Conservation (phyloP, 2,888 invertebrate species). For the Byasa hedistus region DNA sequence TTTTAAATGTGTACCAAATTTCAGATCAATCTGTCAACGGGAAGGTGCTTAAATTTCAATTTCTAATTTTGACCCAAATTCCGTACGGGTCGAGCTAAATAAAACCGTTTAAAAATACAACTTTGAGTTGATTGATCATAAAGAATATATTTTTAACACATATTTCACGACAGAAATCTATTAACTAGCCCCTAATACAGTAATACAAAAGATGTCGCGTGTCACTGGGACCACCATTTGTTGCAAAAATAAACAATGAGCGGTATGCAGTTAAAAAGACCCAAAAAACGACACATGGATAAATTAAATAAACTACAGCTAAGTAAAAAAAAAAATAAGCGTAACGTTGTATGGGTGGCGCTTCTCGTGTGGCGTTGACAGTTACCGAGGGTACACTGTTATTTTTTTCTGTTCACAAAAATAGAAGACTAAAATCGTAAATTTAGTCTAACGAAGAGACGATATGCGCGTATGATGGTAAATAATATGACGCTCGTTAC, state of each 20-base stretch:
- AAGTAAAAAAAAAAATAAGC: slow-evolving; percentile 25
- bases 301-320: slow-evolving; percentile 47
- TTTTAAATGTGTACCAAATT: too few species aligned
- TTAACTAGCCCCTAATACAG: background rate
- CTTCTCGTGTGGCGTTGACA: slow-evolving; percentile 48
- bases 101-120: too few species aligned
- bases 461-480: background rate
- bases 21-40: too few species aligned
- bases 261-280: slow-evolving; percentile 38
- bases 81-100: too few species aligned
- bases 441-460: background rate
- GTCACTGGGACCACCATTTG: slow-evolving; percentile 38
- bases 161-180: background rate
- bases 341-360: slow-evolving; percentile 40
- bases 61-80: too few species aligned
- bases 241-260: slow-evolving; percentile 38
- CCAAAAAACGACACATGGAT: slow-evolving; percentile 42
- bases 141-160: background rate
- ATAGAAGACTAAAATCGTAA: slow-evolving; percentile 9
- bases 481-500: background rate
- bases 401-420: slow-evolving; percentile 15
- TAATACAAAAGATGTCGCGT: slow-evolving; percentile 36
- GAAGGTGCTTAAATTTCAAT: too few species aligned
- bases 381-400: slow-evolving; percentile 37
- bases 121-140: too few species aligned